Percentiles rank a stretch among this genome's conserved stretches.
Conservation (phyloP, 2,113 vertebrate genomes). For the Mola mola region DNA sequence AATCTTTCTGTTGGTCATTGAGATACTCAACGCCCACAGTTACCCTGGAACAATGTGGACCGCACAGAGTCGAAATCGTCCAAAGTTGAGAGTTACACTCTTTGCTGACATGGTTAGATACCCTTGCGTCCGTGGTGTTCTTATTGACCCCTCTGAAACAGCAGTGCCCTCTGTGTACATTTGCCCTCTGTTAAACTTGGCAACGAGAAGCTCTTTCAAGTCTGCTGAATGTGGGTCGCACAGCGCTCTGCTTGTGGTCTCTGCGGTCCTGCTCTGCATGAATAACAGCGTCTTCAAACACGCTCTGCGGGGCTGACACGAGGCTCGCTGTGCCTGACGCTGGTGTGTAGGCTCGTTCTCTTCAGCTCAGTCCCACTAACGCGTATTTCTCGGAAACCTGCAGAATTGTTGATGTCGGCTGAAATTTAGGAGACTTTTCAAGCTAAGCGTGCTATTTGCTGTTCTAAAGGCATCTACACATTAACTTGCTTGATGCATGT, state of each 20-base stretch:
- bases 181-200: constrained; percentile 70
- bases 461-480: not conserved
- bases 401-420: not conserved
- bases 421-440: not conserved
- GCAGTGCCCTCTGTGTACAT: constrained; percentile 62
- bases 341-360: constrained; percentile 42
- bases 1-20: no score
- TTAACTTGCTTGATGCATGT: not conserved
- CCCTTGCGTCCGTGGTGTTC: no score
- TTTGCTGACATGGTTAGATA: no score
- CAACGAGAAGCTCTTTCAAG: constrained; percentile 64
- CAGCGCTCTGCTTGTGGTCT: constrained; percentile 67
- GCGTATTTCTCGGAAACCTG: constrained; percentile 21
- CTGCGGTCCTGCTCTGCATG: constrained; percentile 71
- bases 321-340: constrained; percentile 48
- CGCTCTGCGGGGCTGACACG: constrained; percentile 51
- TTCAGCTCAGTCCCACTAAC: constrained; percentile 30
- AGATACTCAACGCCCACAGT: no score
- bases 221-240: constrained; percentile 72
- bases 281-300: constrained; percentile 68
- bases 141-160: constrained; percentile 34
- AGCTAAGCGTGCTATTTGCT: not conserved
- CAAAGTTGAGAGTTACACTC: no score
- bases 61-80: no score
- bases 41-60: no score